phyloP scores from a whole-genome alignment of 2,113 vertebrate species.

The Pavo muticus region DNA sequence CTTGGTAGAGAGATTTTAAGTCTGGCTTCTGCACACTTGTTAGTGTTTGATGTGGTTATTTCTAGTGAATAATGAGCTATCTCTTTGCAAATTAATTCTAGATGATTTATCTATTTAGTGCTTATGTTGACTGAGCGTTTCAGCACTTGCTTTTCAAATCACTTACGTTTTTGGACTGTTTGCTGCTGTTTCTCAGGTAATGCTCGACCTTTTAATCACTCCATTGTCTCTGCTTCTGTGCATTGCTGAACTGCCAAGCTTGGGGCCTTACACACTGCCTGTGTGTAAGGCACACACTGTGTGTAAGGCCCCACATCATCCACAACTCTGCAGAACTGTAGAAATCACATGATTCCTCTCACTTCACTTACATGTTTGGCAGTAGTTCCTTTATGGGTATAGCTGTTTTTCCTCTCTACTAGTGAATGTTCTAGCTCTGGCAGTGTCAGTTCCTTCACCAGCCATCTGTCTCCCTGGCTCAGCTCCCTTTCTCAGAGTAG shows the following conservation, averaged over 20 bases:
- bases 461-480: slow-evolving; percentile 66
- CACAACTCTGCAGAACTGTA: background rate
- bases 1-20: background rate
- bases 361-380: slow-evolving; percentile 43
- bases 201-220: background rate
- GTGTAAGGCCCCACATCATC: background rate
- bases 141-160: background rate
- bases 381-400: slow-evolving; percentile 25
- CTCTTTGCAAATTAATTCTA: background rate
- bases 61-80: background rate
- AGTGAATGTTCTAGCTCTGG: slow-evolving; percentile 67
- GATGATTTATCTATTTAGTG: background rate
- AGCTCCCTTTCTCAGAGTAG: slow-evolving; percentile 33
- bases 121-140: background rate
- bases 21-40: background rate
- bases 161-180: background rate
- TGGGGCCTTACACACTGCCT: background rate
- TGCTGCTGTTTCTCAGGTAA: background rate
- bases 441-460: slow-evolving; percentile 60
- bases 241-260: background rate
- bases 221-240: background rate
- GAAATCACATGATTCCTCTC: slow-evolving; percentile 15
- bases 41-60: background rate
- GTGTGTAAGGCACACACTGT: background rate
- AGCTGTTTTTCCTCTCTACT: slow-evolving; percentile 62